Evolutionary conservation across 2,888 invertebrate genomes (phyloP), one percentile per base, ranked within the genome.

Genomic region (Eupithecia pulchellata): DNA sequence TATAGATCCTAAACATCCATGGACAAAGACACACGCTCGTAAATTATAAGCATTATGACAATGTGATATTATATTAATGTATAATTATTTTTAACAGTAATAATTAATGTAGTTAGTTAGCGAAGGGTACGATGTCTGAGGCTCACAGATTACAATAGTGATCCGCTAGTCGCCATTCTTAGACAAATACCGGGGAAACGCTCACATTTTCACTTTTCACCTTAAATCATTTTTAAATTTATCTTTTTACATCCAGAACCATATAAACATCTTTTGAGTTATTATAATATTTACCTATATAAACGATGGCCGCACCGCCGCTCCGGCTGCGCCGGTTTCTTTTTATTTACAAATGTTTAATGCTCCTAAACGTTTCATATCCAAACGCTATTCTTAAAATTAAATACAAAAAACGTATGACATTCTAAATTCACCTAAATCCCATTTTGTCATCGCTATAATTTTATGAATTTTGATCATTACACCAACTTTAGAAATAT

Each of bases 341-440:
- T 68, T 92, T 91, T 96, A 95, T 95, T 95, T 96, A 96, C 96
- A 96, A 95, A 95, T 95, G 95, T 95, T 95, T 95, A 95, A 95
- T 96, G 96, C 90, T 95, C 95, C 96, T 96, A 96, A 96, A 95
- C 91, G 93, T 95, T 95, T 95, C 93, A 94, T 95, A 95, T 90
- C 92, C 95, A 92, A 52, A 94, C 90, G 87, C 95, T 95, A 95
- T 93, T 92, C 95, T 95, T 95, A 94, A 94, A 94, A 94, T 94
- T 95, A 94, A 93, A 95, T 94, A 94, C 93, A 94, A 94, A 94
- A 94, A 94, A 94, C 91, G 92, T 88, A 92, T 92, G 93, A 92
- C 93, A 90, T 85, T 91, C 93, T 94, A 94, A 92, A 91, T 90
- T 93, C 91, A 93, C 85, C 94, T 94, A 94, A 91, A 89, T 89